A percentile compares a stretch with the other conserved stretches of the same genome.
Evolutionary conservation across 2,888 invertebrate genomes (phyloP).

Genomic region (Steinernema hermaphroditum): DNA sequence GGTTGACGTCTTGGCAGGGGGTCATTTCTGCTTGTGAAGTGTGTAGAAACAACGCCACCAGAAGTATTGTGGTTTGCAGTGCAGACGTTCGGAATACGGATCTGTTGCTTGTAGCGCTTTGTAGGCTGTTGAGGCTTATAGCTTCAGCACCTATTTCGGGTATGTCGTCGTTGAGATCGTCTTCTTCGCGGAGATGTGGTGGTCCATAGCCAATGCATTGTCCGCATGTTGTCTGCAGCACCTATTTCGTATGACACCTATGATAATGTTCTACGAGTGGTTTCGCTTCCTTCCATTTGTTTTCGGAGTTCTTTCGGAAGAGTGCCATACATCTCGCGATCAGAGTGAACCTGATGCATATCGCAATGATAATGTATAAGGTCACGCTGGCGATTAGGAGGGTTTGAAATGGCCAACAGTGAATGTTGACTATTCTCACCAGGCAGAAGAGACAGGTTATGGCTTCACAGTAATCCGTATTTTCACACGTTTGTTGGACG

Average conservation of each 20-base stretch:
- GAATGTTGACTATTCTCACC: slow-evolving; percentile 26
- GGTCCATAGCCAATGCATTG: no score
- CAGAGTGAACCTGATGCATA: background rate
- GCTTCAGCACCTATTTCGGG: background rate
- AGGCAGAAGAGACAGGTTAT: slow-evolving; percentile 32
- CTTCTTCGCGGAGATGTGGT: no score
- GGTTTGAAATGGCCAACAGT: slow-evolving; percentile 32
- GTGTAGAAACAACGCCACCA: background rate
- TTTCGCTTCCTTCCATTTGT: no score
- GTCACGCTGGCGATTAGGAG: background rate
- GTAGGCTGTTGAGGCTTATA: background rate
- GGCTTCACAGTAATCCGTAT: slow-evolving; percentile 9
- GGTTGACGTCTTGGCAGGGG: background rate
- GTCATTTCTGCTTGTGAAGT: background rate
- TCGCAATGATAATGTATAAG: background rate
- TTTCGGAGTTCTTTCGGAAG: no score
- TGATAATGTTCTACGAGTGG: no score
- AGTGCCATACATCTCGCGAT: no score
- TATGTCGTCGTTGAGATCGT: background rate
- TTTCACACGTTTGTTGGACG: background rate
- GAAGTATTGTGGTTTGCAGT: background rate
- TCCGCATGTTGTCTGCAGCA: no score
- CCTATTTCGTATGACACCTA: no score
- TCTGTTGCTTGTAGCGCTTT: background rate
- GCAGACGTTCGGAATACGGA: background rate